Evolutionary conservation across 2,797 vertebrate genomes (phyloP).

Genomic region (Tenualosa thibaudeaui): DNA sequence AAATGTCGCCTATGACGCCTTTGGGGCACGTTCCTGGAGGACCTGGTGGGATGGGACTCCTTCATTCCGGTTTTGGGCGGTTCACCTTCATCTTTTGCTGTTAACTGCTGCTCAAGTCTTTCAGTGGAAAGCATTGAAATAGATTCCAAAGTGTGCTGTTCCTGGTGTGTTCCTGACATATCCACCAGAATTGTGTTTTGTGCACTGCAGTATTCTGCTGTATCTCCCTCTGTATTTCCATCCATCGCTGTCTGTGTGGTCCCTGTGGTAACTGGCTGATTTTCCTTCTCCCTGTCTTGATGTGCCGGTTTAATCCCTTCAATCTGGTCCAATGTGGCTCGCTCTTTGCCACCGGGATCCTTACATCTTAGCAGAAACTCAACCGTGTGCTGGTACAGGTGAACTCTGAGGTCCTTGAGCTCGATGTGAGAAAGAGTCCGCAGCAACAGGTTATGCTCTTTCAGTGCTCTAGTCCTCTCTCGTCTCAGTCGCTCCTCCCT

Average conservation of each 20-base stretch:
- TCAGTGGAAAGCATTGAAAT: constrained; percentile 31
- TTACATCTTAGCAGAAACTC: constrained; percentile 73
- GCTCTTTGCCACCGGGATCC: constrained; percentile 69
- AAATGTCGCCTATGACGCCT: constrained; percentile 27
- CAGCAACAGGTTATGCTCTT: constrained; percentile 44
- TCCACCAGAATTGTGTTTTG: not conserved
- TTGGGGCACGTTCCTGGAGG: constrained; percentile 54
- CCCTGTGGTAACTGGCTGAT: not conserved
- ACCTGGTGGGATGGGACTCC: constrained; percentile 46
- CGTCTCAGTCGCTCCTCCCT: constrained; percentile 63
- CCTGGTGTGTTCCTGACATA: constrained; percentile 48
- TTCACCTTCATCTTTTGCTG: constrained; percentile 41
- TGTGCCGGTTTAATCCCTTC: constrained; percentile 60
- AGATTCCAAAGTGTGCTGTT: constrained; percentile 62
- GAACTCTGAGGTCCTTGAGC: constrained; percentile 67
- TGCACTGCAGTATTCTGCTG: constrained; percentile 26
- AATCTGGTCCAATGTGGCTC: constrained; percentile 64
- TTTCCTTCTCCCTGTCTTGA: constrained; percentile 30
- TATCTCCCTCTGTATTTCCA: not conserved
- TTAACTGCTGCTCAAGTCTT: constrained; percentile 22
- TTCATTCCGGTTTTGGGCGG: constrained; percentile 46
- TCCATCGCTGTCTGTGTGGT: constrained; percentile 24
- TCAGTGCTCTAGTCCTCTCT: constrained; percentile 50
- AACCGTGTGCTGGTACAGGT: constrained; percentile 71
- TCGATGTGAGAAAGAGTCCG: constrained; percentile 58